These are phyloP conservation scores for Aptenodytes forsteri DNA, from an alignment of 2,113 vertebrate genomes.

Conservation along the genomic window DNA sequence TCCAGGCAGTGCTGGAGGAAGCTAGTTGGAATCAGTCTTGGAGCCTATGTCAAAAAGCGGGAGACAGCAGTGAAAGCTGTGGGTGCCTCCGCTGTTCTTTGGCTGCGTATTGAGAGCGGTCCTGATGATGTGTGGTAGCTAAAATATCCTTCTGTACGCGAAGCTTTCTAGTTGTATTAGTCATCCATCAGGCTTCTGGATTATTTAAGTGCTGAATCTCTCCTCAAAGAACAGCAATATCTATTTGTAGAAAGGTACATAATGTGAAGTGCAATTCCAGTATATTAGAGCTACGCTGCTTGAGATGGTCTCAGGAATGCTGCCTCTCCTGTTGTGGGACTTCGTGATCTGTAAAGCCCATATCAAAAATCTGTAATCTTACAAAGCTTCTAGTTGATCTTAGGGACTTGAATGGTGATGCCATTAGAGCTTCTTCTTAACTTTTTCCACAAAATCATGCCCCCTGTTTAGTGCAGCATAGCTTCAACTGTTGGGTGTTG, in stretches of 20 bases:
- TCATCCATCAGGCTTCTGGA: constrained; percentile 52
- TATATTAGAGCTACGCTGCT: neutral
- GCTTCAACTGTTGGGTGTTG: neutral
- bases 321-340: neutral
- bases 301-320: neutral
- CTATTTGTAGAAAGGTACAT: constrained; percentile 61
- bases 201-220: constrained; percentile 33
- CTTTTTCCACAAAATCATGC: neutral
- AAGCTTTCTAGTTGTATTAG: constrained; percentile 55
- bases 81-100: neutral
- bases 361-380: neutral
- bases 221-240: constrained; percentile 27
- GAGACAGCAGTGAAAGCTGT: neutral
- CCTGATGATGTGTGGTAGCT: neutral
- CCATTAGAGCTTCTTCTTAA: neutral
- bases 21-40: neutral
- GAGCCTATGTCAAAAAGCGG: neutral
- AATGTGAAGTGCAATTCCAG: neutral
- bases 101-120: accelerated
- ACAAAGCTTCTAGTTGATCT: neutral
- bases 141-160: neutral
- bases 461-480: neutral
- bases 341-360: neutral
- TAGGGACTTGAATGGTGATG: neutral
- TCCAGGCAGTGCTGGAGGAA: neutral